These are phyloP conservation scores for Ara ararauna DNA, from an alignment of 2,797 vertebrate species.

Conservation along the genomic window DNA sequence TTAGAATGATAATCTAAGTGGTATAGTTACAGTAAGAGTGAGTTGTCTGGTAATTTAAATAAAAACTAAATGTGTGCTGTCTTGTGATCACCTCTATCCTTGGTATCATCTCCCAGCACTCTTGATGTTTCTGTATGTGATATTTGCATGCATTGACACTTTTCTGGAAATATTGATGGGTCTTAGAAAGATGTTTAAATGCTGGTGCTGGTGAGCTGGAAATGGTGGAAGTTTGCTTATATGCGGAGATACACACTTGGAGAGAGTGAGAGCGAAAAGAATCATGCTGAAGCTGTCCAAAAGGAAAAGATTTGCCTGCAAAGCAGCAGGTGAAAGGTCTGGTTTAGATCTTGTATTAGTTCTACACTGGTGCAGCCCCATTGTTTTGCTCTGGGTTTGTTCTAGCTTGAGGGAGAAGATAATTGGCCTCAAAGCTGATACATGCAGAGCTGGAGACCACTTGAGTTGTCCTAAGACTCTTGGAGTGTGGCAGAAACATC, in stretches of 20 bases:
- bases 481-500: not conserved
- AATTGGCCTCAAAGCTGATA: not conserved
- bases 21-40: slow-evolving; percentile 66
- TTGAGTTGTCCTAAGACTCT: not conserved
- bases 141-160: slow-evolving; percentile 64
- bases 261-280: not conserved
- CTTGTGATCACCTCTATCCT: slow-evolving; percentile 54
- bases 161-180: slow-evolving; percentile 24
- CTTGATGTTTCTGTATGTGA: slow-evolving; percentile 24
- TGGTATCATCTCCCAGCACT: slow-evolving; percentile 46
- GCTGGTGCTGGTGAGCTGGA: slow-evolving; percentile 45
- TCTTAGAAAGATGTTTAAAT: slow-evolving; percentile 29
- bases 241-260: not conserved
- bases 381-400: not conserved
- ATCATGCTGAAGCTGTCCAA: not conserved
- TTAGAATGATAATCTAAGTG: slow-evolving; percentile 50
- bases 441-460: not conserved
- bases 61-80: slow-evolving; percentile 62
- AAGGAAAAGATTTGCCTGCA: not conserved
- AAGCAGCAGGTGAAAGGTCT: slow-evolving; percentile 15
- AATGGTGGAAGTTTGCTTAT: slow-evolving; percentile 21
- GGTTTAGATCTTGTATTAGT: not conserved
- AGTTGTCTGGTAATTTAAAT: slow-evolving; percentile 62
- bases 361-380: not conserved
- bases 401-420: not conserved